Percentiles rank a stretch among this genome's conserved stretches.
Evolutionary conservation across 2,888 invertebrate genomes (phyloP).

Genomic region (Bhutanitis thaidina): DNA sequence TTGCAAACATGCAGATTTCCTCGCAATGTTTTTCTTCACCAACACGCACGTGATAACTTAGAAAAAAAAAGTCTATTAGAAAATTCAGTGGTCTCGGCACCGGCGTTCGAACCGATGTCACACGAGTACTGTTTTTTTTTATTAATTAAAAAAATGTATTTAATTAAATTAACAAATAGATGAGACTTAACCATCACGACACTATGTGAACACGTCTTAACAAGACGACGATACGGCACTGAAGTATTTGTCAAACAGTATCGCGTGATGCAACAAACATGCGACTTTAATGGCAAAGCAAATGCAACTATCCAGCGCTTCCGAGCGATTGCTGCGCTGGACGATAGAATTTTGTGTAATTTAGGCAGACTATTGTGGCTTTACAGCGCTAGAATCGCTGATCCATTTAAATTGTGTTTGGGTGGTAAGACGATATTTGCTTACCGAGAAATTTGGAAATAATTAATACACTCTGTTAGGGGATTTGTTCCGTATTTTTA

Average conservation of each 20-base stretch:
- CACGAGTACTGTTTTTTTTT: too few relatives aligned
- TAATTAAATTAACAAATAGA: too few relatives aligned
- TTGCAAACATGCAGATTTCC: too few relatives aligned
- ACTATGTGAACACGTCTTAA: background rate
- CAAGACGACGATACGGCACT: background rate
- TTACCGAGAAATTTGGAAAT: slow-evolving; percentile 1
- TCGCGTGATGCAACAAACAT: slow-evolving; percentile 24
- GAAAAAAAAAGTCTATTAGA: too few relatives aligned
- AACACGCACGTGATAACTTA: too few relatives aligned
- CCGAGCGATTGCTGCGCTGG: background rate
- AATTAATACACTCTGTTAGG: background rate
- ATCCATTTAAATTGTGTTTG: background rate
- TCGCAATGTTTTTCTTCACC: too few relatives aligned
- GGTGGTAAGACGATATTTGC: background rate
- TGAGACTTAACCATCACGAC: too few relatives aligned
- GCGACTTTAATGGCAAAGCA: slow-evolving; percentile 38
- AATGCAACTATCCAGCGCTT: slow-evolving; percentile 30
- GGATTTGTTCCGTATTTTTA: background rate
- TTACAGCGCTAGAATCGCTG: background rate
- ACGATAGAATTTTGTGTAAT: slow-evolving; percentile 1
- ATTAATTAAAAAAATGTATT: too few relatives aligned
- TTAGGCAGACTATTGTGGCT: background rate
- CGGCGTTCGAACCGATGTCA: too few relatives aligned
- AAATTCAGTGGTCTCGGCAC: too few relatives aligned
- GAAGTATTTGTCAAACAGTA: slow-evolving; percentile 19